A percentile compares a stretch with the other conserved stretches of the same genome.
Evolutionary conservation across 2,797 vertebrate genomes (phyloP).

Genomic region (Macroramphosus scolopax): DNA sequence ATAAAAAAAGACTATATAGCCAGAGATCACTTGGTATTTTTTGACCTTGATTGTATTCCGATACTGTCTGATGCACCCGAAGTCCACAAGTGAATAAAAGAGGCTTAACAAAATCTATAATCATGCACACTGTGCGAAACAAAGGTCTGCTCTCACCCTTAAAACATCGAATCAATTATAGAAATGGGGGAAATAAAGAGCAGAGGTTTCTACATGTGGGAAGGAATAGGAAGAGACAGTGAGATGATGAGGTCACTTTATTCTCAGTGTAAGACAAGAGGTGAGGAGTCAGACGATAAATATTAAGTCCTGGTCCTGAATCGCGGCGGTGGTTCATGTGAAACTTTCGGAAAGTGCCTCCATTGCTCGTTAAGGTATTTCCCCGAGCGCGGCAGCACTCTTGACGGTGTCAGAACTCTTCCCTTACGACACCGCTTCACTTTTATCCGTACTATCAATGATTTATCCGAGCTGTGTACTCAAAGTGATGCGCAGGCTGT

Average conservation of each 20-base stretch:
- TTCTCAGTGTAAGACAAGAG: slow-evolving; percentile 25
- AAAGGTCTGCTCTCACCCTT: too few species aligned
- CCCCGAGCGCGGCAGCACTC: slow-evolving; percentile 20
- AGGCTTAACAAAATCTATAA: too few species aligned
- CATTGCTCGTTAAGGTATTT: slow-evolving; percentile 44
- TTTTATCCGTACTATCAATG: slow-evolving; percentile 44
- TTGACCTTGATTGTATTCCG: too few species aligned
- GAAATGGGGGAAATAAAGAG: slow-evolving; percentile 45
- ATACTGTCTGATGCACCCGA: too few species aligned
- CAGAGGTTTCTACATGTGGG: too few species aligned
- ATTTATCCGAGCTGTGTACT: slow-evolving; percentile 37
- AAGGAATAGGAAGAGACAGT: slow-evolving; percentile 9
- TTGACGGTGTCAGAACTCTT: slow-evolving; percentile 25
- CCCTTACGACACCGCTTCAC: slow-evolving; percentile 22
- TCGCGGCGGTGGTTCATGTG: slow-evolving; percentile 27
- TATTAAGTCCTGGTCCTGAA: slow-evolving; percentile 28
- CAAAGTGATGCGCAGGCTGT: slow-evolving; percentile 20
- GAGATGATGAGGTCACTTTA: slow-evolving; percentile 22
- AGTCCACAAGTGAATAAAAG: too few species aligned
- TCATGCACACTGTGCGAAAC: too few species aligned
- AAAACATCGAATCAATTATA: slow-evolving; percentile 66
- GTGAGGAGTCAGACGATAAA: slow-evolving; percentile 31
- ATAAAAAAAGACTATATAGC: too few species aligned
- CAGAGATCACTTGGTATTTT: too few species aligned
- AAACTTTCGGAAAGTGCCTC: slow-evolving; percentile 39